phyloP scores from a whole-genome alignment of 1,140 invertebrate genomes.

The Acarapis woodi region DNA sequence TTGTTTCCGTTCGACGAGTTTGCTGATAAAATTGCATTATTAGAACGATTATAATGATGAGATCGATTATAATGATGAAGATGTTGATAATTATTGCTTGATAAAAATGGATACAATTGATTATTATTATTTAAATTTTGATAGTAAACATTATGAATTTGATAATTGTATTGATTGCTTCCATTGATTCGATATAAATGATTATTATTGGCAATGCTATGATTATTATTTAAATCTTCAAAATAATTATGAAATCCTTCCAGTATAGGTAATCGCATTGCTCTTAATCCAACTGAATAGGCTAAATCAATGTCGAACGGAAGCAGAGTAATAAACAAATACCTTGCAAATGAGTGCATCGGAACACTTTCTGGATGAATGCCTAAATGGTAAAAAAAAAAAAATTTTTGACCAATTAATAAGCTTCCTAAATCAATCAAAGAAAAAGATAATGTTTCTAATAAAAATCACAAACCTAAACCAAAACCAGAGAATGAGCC shows the following conservation, averaged over 20 bases:
- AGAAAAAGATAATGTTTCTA: too few relatives aligned
- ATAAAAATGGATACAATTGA: not conserved
- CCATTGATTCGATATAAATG: too few relatives aligned
- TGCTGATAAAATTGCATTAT: too few relatives aligned
- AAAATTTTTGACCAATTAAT: too few relatives aligned
- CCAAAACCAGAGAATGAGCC: conserved; percentile 42
- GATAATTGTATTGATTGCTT: too few relatives aligned
- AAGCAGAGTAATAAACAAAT: conserved; percentile 39
- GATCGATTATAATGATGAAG: too few relatives aligned
- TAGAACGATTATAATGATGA: too few relatives aligned
- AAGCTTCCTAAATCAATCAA: too few relatives aligned
- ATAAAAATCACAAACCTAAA: too few relatives aligned
- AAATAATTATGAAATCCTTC: not conserved
- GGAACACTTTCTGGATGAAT: conserved; percentile 43
- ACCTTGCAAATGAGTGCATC: conserved; percentile 51
- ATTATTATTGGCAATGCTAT: not conserved
- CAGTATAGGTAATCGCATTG: conserved; percentile 29
- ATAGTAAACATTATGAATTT: not conserved
- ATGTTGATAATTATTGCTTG: too few relatives aligned
- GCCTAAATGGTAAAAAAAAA: too few relatives aligned
- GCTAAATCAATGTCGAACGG: conserved; percentile 38
- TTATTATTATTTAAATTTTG: not conserved
- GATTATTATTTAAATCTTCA: not conserved
- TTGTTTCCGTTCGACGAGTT: too few relatives aligned
- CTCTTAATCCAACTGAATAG: conserved; percentile 29